Evolutionary conservation across 2,113 vertebrate species (phyloP).

Genomic region (Amia ocellicauda): DNA sequence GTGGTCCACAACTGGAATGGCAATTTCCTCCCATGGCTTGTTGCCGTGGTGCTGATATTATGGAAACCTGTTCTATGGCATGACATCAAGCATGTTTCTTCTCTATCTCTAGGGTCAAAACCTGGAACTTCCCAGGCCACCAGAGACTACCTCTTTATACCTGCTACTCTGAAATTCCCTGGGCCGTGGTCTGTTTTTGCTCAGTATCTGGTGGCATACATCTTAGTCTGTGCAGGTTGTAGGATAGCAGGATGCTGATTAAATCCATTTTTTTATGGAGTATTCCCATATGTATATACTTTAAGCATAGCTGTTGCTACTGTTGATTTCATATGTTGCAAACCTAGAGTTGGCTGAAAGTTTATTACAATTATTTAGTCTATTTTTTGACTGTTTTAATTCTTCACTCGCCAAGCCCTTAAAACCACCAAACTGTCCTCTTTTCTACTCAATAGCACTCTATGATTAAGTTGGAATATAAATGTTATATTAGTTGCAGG

Average conservation of each 20-base stretch:
- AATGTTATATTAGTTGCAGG: no score
- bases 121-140: background rate
- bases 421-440: no score
- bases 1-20: no score
- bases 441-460: no score
- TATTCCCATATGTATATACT: background rate
- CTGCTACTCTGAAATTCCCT: background rate
- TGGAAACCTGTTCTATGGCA: slow-evolving; percentile 39
- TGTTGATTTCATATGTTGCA: background rate
- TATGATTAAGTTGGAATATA: no score
- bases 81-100: slow-evolving; percentile 39
- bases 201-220: background rate
- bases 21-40: no score
- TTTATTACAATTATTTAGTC: background rate
- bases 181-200: background rate
- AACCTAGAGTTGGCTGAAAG: background rate
- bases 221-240: background rate
- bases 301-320: background rate
- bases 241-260: background rate
- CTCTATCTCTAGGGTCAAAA: slow-evolving; percentile 27
- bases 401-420: no score
- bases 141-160: background rate
- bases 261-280: slow-evolving; percentile 1
- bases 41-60: slow-evolving; percentile 23
- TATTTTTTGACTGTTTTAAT: no score